These are phyloP conservation scores for Ormyrus labotus DNA, from an alignment of 2,888 invertebrate genomes.

Conservation along the genomic window DNA sequence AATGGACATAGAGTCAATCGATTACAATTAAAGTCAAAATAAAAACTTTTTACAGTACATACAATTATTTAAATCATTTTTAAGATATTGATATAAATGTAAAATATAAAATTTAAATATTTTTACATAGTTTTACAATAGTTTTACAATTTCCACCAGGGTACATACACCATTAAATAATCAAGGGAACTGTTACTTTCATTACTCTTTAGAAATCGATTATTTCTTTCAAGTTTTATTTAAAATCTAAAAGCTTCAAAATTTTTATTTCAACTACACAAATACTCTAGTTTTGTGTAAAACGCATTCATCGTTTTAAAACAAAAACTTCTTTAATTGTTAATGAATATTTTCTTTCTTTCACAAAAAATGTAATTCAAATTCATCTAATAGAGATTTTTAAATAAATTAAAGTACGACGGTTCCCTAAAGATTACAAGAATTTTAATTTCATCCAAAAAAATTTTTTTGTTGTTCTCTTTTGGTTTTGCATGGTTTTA, in stretches of 20 bases:
- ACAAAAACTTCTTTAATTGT: too few species aligned
- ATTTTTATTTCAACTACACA: not conserved
- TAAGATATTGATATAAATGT: too few species aligned
- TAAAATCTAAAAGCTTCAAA: too few species aligned
- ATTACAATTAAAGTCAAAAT: not conserved
- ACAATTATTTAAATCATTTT: too few species aligned
- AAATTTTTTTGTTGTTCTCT: constrained; percentile 64
- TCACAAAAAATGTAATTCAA: not conserved
- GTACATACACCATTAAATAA: not conserved
- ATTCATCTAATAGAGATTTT: not conserved
- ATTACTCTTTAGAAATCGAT: constrained; percentile 8
- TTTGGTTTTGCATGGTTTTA: constrained; percentile 74
- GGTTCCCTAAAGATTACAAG: not conserved
- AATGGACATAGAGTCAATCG: not conserved
- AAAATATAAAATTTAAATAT: too few species aligned
- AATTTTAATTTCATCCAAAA: constrained; percentile 58
- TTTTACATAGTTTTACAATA: too few species aligned
- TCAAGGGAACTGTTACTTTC: constrained; percentile 6
- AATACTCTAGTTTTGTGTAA: not conserved
- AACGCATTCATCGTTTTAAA: too few species aligned
- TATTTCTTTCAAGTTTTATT: constrained; percentile 17
- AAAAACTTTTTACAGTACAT: too few species aligned
- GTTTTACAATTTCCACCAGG: not conserved
- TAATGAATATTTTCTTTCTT: not conserved
- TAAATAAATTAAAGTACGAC: not conserved